A percentile compares a stretch with the other conserved stretches of the same genome.
phyloP scores from a whole-genome alignment of 1,140 invertebrate genomes.

The Drosophila busckii region DNA sequence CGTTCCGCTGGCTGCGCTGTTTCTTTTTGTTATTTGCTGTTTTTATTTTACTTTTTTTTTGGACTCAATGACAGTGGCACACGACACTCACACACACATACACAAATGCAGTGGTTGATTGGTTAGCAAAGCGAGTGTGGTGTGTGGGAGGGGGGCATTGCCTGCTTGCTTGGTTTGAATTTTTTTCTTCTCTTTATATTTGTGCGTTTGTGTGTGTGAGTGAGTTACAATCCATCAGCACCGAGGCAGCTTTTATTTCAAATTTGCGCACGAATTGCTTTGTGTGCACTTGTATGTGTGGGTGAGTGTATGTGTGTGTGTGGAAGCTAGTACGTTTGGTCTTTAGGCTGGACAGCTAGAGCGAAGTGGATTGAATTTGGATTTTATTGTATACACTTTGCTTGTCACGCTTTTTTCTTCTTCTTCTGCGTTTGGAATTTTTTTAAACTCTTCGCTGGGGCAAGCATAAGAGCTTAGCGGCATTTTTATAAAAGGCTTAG shows the following conservation, averaged over 20 bases:
- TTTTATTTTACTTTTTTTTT: conserved; percentile 33
- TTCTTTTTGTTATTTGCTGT: conserved; percentile 27
- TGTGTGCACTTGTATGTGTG: conserved; percentile 26
- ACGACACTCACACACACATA: conserved; percentile 47
- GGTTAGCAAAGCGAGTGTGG: conserved; percentile 12
- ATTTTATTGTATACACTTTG: conserved; percentile 54
- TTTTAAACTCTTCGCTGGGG: too few species aligned
- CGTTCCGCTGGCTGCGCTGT: conserved; percentile 52
- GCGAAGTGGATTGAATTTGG: conserved; percentile 65
- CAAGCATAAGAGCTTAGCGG: neutral
- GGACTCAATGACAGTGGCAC: conserved; percentile 63
- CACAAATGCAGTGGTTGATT: conserved; percentile 11
- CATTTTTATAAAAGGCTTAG: conserved; percentile 2
- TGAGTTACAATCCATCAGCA: conserved; percentile 59
- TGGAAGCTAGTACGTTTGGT: conserved; percentile 45
- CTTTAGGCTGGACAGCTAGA: conserved; percentile 34
- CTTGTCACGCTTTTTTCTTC: conserved; percentile 22
- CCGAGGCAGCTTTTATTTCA: conserved; percentile 62
- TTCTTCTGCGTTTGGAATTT: conserved; percentile 22
- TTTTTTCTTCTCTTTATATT: conserved; percentile 17
- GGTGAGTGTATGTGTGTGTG: conserved; percentile 22
- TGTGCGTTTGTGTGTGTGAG: conserved; percentile 6
- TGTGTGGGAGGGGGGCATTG: neutral
- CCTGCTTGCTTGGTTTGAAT: conserved; percentile 22
- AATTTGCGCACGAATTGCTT: conserved; percentile 69